phyloP scores from a whole-genome alignment of 2,797 vertebrate species.

The Cirrhinus mrigala region DNA sequence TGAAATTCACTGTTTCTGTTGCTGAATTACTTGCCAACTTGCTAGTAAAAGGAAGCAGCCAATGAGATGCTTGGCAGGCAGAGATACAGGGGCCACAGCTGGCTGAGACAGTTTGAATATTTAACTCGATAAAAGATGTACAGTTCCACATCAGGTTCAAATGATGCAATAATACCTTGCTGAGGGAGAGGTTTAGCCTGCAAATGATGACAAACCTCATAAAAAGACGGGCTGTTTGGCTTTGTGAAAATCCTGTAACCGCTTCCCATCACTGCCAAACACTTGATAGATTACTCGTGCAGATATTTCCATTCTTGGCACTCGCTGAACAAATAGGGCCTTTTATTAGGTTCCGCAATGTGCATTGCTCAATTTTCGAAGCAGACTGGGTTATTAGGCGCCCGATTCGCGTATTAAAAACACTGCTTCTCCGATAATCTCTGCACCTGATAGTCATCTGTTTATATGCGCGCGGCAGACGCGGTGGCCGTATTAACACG shows the following conservation, averaged over 20 bases:
- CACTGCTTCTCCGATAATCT: slow-evolving; percentile 53
- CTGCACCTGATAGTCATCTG: slow-evolving; percentile 56
- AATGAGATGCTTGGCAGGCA: slow-evolving; percentile 43
- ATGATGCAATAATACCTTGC: slow-evolving; percentile 77
- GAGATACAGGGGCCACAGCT: slow-evolving; percentile 64
- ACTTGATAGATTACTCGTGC: slow-evolving; percentile 64
- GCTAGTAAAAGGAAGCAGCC: slow-evolving; percentile 35
- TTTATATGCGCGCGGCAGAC: neutral
- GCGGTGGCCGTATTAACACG: slow-evolving; percentile 18
- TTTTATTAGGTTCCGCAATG: slow-evolving; percentile 59
- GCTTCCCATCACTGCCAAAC: slow-evolving; percentile 68
- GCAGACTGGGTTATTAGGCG: slow-evolving; percentile 54
- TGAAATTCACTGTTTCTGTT: neutral
- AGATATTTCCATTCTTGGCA: slow-evolving; percentile 62
- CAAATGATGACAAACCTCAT: slow-evolving; percentile 69
- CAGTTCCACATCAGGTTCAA: slow-evolving; percentile 76
- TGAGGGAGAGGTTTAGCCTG: slow-evolving; percentile 77
- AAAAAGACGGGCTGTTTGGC: slow-evolving; percentile 69
- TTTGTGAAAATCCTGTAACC: slow-evolving; percentile 63
- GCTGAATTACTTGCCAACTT: slow-evolving; percentile 16
- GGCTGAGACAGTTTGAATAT: slow-evolving; percentile 69
- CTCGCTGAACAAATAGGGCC: slow-evolving; percentile 49
- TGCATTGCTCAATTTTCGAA: slow-evolving; percentile 50
- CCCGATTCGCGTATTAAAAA: slow-evolving; percentile 57
- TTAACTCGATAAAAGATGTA: slow-evolving; percentile 79